Conservation (phyloP, 1,140 invertebrate genomes). For the Phymorhynchus buccinoides region DNA sequence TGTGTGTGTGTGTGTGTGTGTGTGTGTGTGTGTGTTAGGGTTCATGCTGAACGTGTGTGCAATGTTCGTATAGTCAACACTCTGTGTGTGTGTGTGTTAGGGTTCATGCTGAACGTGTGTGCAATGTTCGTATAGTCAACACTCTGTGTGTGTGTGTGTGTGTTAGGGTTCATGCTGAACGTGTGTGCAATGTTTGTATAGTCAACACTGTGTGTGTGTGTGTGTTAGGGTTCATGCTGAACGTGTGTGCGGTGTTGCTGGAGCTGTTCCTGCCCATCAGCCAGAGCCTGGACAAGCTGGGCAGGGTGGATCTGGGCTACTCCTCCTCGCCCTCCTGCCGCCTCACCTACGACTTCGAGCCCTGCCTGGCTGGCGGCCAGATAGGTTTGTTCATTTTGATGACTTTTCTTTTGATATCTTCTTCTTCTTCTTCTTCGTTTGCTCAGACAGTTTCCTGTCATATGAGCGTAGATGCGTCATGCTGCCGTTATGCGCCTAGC, state of each 20-base stretch:
- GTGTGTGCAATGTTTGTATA: too few relatives aligned
- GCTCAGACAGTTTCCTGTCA: too few relatives aligned
- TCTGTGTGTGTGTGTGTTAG: background rate
- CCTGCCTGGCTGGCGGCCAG: slow-evolving; percentile 48
- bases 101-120: background rate
- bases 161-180: background rate
- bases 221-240: slow-evolving; percentile 40
- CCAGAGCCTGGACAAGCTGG: slow-evolving; percentile 31
- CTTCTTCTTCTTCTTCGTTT: background rate
- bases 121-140: too few relatives aligned
- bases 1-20: background rate
- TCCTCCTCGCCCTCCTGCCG: slow-evolving; percentile 41
- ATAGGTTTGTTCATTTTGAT: slow-evolving; percentile 38
- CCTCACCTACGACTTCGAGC: slow-evolving; percentile 48
- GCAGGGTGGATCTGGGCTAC: slow-evolving; percentile 43
- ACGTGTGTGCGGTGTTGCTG: slow-evolving; percentile 44
- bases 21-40: background rate
- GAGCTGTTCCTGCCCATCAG: slow-evolving; percentile 46
- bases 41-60: background rate
- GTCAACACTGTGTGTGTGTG: background rate
- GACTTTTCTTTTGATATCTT: background rate
- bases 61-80: background rate
- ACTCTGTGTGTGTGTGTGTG: too few relatives aligned
- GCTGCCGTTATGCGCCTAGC: too few relatives aligned
- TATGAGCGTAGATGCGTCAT: too few relatives aligned